Evolutionary conservation across 2,888 invertebrate genomes (phyloP).

Genomic region (Candidula unifasciata): DNA sequence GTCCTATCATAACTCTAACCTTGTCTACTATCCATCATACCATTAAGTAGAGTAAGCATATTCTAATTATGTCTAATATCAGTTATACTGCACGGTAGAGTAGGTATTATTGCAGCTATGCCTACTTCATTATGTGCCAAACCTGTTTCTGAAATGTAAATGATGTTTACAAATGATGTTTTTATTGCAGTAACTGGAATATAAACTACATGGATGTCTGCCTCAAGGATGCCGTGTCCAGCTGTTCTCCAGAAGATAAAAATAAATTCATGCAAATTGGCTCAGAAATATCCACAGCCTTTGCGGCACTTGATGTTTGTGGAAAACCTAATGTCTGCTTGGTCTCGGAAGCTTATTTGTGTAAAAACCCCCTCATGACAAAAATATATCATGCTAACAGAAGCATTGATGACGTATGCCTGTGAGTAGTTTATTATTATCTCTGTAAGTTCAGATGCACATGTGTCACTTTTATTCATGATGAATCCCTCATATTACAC

Average conservation of each 20-base stretch:
- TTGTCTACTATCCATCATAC: no score
- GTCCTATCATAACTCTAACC: no score
- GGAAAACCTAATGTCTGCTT: slow-evolving; percentile 22
- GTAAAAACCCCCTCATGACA: slow-evolving; percentile 7
- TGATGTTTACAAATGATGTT: neutral
- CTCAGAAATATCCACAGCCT: neutral
- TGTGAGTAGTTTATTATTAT: slow-evolving; percentile 16
- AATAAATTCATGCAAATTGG: neutral
- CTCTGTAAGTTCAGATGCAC: neutral
- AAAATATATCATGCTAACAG: neutral
- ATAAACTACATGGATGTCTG: neutral
- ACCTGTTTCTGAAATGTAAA: neutral
- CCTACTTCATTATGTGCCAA: neutral
- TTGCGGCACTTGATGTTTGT: slow-evolving; percentile 26
- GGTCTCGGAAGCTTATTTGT: slow-evolving; percentile 27
- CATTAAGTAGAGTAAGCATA: no score
- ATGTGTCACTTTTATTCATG: neutral
- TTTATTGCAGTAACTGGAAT: slow-evolving; percentile 13
- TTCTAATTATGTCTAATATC: no score
- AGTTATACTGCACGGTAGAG: no score
- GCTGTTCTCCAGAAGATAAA: slow-evolving; percentile 9
- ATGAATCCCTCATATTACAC: no score
- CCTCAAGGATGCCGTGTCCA: neutral
- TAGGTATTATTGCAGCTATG: no score
- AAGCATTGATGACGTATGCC: slow-evolving; percentile 19